Evolutionary conservation across 2,888 invertebrate species (phyloP), one percentile per base, ranked within the genome.

Genomic region (Clivina fossor): DNA sequence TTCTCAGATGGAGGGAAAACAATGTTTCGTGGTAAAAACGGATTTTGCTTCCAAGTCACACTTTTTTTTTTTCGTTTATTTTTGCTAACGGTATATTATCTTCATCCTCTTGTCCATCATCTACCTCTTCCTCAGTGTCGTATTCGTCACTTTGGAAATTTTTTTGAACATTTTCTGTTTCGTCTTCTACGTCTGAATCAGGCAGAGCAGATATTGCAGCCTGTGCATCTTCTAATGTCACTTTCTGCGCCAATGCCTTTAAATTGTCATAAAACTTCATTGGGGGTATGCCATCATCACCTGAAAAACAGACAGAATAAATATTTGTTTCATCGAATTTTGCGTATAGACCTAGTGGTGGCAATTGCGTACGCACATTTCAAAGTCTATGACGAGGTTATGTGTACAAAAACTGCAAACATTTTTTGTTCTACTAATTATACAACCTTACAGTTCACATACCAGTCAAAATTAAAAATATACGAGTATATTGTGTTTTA

Each of bases 121-220:
- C n/a, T n/a, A n/a, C n/a, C n/a, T n/a, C 43, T 43, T 43, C 26
- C 11, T 43, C 43, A 22, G n/a, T 43, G 43, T 24, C 2, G 43
- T 43, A 20, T 43, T 43, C 8, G 43, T 43, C 43, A 43, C 19
- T 24, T 43, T 43, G 43, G 43, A 24, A 43, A 43, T 8, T 43
- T 16, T 7, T 16, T 43, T 24, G 43, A 2, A 41, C 15, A 46
- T 46, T 30, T 28, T 46, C 46, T 46, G 15, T 30, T 46, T 46
- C 46, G 30, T 46, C 30, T 46, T 46, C 46, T 46, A 46, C 46
- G 30, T 46, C 30, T 26, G 46, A 46, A 46, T 46, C 46, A 46
- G 30, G 30, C 30, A 46, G 2, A 28, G 30, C 46, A 46, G 46
- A 46, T 3, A 46, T 46, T 13, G 28, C 46, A 46, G 28, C 46